These are phyloP conservation scores for Hyla sarda DNA, from an alignment of 2,113 vertebrate species.

Conservation along the genomic window DNA sequence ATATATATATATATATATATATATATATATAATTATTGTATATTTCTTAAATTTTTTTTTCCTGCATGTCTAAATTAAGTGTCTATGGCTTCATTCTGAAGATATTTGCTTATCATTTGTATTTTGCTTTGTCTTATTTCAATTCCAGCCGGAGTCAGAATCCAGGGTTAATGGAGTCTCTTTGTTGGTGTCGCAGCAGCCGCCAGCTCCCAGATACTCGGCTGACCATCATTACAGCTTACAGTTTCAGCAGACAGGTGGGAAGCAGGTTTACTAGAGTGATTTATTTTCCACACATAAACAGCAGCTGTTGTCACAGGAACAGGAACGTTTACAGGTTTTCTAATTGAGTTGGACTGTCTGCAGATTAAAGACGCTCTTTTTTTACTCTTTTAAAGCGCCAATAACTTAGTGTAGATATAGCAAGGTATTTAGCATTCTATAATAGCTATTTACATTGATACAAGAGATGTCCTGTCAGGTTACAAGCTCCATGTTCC, in stretches of 20 bases:
- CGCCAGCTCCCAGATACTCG: slow-evolving; percentile 67
- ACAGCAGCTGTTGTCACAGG: slow-evolving; percentile 26
- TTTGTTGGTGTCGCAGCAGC: slow-evolving; percentile 75
- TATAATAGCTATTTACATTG: not conserved
- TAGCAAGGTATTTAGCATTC: not conserved
- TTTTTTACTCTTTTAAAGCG: not conserved
- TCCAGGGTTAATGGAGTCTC: slow-evolving; percentile 84
- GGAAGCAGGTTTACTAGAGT: slow-evolving; percentile 53
- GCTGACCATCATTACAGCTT: slow-evolving; percentile 76
- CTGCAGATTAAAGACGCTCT: not conserved
- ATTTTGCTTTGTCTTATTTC: slow-evolving; percentile 55
- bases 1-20: too few relatives aligned
- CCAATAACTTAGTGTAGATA: not conserved
- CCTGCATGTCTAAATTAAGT: not conserved
- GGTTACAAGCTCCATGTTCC: not conserved
- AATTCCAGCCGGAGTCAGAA: slow-evolving; percentile 85
- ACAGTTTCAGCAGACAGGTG: slow-evolving; percentile 84
- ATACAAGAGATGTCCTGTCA: not conserved
- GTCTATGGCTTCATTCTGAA: not conserved
- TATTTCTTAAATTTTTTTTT: not conserved
- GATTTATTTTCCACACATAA: slow-evolving; percentile 11
- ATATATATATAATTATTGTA: not conserved
- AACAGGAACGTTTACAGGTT: slow-evolving; percentile 14
- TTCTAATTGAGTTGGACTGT: slow-evolving; percentile 1
- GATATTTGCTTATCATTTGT: not conserved